A percentile compares a stretch with the other conserved stretches of the same genome.
phyloP scores from a whole-genome alignment of 2,888 invertebrate species.

The Trichopria drosophilae region DNA sequence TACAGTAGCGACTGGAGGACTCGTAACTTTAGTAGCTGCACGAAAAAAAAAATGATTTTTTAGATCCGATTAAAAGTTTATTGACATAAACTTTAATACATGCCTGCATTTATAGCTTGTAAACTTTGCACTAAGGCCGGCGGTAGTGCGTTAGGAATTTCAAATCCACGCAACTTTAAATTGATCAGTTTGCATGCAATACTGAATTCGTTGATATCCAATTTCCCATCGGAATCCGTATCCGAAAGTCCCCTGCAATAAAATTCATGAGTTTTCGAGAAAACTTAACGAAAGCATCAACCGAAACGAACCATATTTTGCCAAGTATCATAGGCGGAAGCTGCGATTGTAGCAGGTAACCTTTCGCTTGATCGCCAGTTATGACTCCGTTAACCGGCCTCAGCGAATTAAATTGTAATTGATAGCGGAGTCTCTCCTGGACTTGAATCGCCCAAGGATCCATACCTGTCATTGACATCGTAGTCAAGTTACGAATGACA shows the following conservation, averaged over 20 bases:
- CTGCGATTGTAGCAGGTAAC: conserved; percentile 89
- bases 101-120: conserved; percentile 60
- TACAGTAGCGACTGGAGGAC: no score
- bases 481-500: no score
- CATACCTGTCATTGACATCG: no score
- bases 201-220: conserved; percentile 95
- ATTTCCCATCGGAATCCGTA: conserved; percentile 93
- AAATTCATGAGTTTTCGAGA: conserved; percentile 8
- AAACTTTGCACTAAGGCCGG: conserved; percentile 72
- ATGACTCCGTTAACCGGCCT: conserved; percentile 86
- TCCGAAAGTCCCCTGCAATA: conserved; percentile 81
- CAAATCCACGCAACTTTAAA: conserved; percentile 87
- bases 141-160: conserved; percentile 86
- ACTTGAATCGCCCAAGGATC: conserved; percentile 90
- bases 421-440: conserved; percentile 84
- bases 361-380: conserved; percentile 91
- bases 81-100: no score
- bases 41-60: no score
- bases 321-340: conserved; percentile 86
- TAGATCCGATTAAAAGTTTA: no score
- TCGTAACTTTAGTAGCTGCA: no score
- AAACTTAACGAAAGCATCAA: neutral
- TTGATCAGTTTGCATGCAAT: conserved; percentile 97
- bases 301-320: conserved; percentile 79
- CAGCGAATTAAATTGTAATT: conserved; percentile 86